Conservation (phyloP, 2,113 vertebrate species). For the Chaenocephalus aceratus region DNA sequence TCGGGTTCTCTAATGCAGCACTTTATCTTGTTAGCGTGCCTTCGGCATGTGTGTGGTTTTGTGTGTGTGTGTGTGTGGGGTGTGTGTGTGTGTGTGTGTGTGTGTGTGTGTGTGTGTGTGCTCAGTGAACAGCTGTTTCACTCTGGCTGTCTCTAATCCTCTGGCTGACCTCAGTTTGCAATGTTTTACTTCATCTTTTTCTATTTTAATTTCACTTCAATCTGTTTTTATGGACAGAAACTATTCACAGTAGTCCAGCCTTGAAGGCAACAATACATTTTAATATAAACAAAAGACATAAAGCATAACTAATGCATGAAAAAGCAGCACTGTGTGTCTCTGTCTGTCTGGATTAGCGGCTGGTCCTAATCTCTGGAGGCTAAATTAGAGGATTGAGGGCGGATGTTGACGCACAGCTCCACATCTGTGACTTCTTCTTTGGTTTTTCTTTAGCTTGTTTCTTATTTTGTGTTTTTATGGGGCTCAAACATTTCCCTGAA, state of each 20-base stretch:
- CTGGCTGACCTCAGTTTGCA: conserved; percentile 44
- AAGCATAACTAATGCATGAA: conserved; percentile 13
- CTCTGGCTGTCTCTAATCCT: conserved; percentile 50
- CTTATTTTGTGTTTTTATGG: neutral
- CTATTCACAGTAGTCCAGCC: neutral
- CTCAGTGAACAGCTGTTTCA: conserved; percentile 63
- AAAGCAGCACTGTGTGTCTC: conserved; percentile 2
- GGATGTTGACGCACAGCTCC: conserved; percentile 51
- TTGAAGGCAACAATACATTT: conserved; percentile 18
- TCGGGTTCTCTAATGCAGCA: conserved; percentile 52
- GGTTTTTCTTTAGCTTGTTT: conserved; percentile 22
- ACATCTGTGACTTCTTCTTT: conserved; percentile 55
- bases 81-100: conserved; percentile 4
- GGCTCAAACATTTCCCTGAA: conserved; percentile 56
- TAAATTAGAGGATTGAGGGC: conserved; percentile 75
- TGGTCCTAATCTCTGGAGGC: conserved; percentile 65
- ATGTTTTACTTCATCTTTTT: conserved; percentile 45
- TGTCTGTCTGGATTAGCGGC: conserved; percentile 60
- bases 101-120: conserved; percentile 3
- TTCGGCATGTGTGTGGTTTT: conserved; percentile 6
- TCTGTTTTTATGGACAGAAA: conserved; percentile 48
- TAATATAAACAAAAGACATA: conserved; percentile 19
- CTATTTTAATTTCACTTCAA: conserved; percentile 55
- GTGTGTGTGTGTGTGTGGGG: conserved; percentile 18
- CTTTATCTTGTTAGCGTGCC: neutral